Evolutionary conservation across 2,797 vertebrate species (phyloP), one percentile per base, ranked within the genome.

Genomic region (Crypturellus tataupa): DNA sequence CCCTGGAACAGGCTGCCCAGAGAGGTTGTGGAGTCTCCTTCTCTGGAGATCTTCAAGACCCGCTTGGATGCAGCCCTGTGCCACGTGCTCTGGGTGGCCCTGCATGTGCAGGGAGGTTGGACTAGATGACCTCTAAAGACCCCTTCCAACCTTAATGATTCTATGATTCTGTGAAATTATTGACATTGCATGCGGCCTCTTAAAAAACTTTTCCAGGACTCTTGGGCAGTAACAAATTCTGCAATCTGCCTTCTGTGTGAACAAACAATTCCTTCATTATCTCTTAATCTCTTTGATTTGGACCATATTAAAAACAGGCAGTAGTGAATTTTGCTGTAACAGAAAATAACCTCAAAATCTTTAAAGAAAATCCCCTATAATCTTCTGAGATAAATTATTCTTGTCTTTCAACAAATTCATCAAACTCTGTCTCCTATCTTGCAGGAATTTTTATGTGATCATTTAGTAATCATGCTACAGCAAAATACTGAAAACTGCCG

Each of bases 151-250:
- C 42, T 42, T 42, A 42, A 17, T 42, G 42, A 42, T 44, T 44
- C 42, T 44, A 6, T 18, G 40, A 42, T 42, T 42, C 40, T 42
- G 13, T 15, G n/a, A 76, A 63, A 94, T 91, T 42, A 51, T 33
- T 85, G 63, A 1, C 77, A 87, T 85, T 88, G 46, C 20, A 92
- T 76, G 16, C 58, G 69, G 12, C 40, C 25, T 76, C 72, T 42
- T 46, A 44, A 94, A 72, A 93, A 94, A 16, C 49, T 90, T 91
- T 79, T 21, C 44, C 55, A 72, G 81, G 55, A 56, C 18, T 79
- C 19, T 20, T 9, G 0, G 10, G 12, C 23, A 88, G 55, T 60
- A 72, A 53, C 18, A 31, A 56, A 76, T 63, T 69, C 25, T 47
- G 44, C 35, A 37, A 58, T 81, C 17, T 53, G 7, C 46, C 37